Percentiles rank a stretch among this genome's conserved stretches.
Evolutionary conservation across 1,140 invertebrate species (phyloP).

Genomic region (Pteromalus puparum): DNA sequence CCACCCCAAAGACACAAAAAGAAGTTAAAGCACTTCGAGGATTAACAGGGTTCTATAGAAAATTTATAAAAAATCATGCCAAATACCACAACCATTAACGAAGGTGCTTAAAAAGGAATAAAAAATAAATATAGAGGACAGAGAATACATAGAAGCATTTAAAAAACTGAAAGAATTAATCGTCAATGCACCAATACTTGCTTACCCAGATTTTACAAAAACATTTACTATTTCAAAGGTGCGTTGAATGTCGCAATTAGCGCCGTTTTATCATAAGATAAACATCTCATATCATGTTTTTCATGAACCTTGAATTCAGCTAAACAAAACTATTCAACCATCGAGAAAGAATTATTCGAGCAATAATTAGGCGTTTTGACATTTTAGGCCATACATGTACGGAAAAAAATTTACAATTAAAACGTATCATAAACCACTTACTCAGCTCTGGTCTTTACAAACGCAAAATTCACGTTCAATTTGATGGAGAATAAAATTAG

Average conservation of each 20-base stretch:
- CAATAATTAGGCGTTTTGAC: no score
- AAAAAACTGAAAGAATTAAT: constrained; percentile 55
- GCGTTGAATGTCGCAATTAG: constrained; percentile 60
- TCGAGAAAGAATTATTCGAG: no score
- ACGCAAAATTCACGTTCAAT: no score
- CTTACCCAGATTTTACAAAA: constrained; percentile 58
- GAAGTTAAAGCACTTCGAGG: constrained; percentile 12
- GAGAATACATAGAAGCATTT: constrained; percentile 37
- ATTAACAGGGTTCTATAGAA: constrained; percentile 55
- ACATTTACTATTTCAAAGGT: constrained; percentile 60
- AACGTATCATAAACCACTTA: no score
- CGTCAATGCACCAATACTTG: constrained; percentile 51
- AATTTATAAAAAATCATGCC: constrained; percentile 58
- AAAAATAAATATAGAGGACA: constrained; percentile 50
- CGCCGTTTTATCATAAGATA: no score
- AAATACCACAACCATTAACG: constrained; percentile 62
- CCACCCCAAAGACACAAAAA: constrained; percentile 4
- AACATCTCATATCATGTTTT: no score
- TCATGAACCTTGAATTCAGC: no score
- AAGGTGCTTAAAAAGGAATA: constrained; percentile 58
- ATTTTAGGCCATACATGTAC: no score
- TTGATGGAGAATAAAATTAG: no score
- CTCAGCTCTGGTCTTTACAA: no score
- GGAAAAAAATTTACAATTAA: no score
- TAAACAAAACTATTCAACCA: neutral